These are phyloP conservation scores for Aphelinus certus DNA, from an alignment of 1,140 invertebrate genomes.

Conservation along the genomic window DNA sequence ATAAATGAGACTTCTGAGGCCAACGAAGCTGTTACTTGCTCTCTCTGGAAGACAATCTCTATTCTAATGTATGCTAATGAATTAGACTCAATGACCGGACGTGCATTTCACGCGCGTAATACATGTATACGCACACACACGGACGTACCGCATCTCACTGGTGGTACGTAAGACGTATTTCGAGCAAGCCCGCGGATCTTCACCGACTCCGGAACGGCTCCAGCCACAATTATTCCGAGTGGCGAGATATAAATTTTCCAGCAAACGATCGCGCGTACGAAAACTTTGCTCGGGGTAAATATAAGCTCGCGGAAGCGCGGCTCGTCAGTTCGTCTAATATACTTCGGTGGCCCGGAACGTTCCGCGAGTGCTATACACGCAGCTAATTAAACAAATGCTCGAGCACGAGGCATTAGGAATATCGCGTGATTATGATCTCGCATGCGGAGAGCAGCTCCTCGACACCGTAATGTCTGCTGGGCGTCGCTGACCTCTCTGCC, in stretches of 20 bases:
- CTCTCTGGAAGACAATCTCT: neutral
- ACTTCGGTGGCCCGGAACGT: no score
- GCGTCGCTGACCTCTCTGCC: slow-evolving; percentile 24
- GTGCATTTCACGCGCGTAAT: neutral
- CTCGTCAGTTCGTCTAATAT: no score
- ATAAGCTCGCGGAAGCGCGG: no score
- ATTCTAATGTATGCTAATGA: slow-evolving; percentile 9
- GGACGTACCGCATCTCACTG: no score
- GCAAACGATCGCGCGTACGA: no score
- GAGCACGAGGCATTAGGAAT: slow-evolving; percentile 3
- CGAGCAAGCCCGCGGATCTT: no score
- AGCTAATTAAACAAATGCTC: slow-evolving; percentile 12
- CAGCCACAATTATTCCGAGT: no score
- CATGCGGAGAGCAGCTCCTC: neutral
- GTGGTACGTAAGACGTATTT: neutral
- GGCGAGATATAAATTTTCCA: no score
- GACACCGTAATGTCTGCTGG: neutral
- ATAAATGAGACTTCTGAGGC: neutral
- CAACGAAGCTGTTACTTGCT: neutral
- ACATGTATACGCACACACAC: neutral
- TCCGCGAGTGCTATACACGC: no score
- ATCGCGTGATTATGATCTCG: slow-evolving; percentile 17
- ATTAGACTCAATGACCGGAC: neutral
- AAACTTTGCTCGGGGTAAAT: no score
- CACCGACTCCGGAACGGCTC: no score